phyloP scores from a whole-genome alignment of 2,888 invertebrate species.

The Timema podura region DNA sequence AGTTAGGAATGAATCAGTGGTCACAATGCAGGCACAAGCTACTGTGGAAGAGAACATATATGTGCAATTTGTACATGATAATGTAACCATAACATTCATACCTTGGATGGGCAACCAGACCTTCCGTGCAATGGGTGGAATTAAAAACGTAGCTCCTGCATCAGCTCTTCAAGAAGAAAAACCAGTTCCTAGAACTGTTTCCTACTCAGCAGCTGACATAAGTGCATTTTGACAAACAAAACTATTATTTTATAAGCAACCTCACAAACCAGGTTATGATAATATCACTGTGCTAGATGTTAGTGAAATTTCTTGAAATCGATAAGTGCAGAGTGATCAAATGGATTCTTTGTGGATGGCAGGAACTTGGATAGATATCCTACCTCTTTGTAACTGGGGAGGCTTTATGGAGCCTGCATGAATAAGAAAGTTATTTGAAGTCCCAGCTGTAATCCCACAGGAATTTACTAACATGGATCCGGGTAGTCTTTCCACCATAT shows the following conservation, averaged over 20 bases:
- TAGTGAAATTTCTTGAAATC: not conserved
- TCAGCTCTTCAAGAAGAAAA: slow-evolving; percentile 5
- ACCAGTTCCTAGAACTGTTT: not conserved
- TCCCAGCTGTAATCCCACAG: not conserved
- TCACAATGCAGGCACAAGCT: slow-evolving; percentile 4
- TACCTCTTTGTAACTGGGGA: slow-evolving; percentile 1
- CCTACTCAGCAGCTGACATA: slow-evolving; percentile 5
- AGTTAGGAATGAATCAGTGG: not conserved
- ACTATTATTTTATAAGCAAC: not conserved
- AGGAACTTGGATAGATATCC: slow-evolving; percentile 7
- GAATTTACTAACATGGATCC: slow-evolving; percentile 1
- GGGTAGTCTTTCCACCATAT: not conserved
- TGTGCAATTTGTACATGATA: slow-evolving; percentile 11
- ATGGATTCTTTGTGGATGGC: slow-evolving; percentile 11
- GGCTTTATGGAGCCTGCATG: not conserved
- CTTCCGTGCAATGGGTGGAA: not conserved
- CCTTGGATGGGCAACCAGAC: not conserved
- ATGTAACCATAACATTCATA: not conserved
- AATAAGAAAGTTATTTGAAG: not conserved
- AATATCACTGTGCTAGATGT: not conserved
- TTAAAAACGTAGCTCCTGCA: slow-evolving; percentile 6
- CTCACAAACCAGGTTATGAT: not conserved
- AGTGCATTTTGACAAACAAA: slow-evolving; percentile 6
- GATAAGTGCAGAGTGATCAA: not conserved
- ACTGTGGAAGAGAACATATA: not conserved